These are phyloP conservation scores for Alethe castanea DNA, from an alignment of 2,113 vertebrate genomes.

Conservation along the genomic window DNA sequence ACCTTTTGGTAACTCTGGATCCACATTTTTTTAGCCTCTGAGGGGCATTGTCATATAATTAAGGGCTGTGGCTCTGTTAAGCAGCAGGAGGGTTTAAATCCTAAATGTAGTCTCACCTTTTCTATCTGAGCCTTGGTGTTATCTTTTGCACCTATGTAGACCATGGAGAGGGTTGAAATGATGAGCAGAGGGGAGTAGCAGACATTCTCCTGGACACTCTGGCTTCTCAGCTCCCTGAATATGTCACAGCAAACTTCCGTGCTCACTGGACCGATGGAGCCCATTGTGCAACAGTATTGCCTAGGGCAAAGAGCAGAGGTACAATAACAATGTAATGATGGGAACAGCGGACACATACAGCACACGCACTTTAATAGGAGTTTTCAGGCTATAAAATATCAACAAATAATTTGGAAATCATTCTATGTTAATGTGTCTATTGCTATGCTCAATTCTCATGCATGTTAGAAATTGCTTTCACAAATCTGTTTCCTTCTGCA, in stretches of 20 bases:
- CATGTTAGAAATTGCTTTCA: neutral
- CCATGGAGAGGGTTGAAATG: constrained; percentile 80
- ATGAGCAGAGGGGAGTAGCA: constrained; percentile 84
- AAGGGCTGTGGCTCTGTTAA: neutral
- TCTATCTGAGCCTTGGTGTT: constrained; percentile 81
- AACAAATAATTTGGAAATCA: neutral
- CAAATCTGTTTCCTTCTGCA: neutral
- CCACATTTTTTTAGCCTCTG: neutral
- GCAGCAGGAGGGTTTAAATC: neutral
- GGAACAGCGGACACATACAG: neutral
- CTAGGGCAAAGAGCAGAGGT: constrained; percentile 7
- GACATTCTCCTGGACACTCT: constrained; percentile 66
- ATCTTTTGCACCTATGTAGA: constrained; percentile 79
- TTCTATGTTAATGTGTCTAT: neutral
- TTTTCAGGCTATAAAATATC: neutral
- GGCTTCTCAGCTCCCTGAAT: constrained; percentile 74
- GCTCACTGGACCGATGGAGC: constrained; percentile 71
- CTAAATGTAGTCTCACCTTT: constrained; percentile 72
- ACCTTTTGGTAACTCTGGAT: neutral
- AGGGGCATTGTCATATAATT: neutral
- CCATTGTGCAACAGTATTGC: constrained; percentile 44
- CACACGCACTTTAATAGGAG: neutral
- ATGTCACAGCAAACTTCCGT: constrained; percentile 76
- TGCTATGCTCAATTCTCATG: neutral
- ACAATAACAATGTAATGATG: neutral